Conservation (phyloP, 2,113 vertebrate species). For the Oncorhynchus gorbuscha region DNA sequence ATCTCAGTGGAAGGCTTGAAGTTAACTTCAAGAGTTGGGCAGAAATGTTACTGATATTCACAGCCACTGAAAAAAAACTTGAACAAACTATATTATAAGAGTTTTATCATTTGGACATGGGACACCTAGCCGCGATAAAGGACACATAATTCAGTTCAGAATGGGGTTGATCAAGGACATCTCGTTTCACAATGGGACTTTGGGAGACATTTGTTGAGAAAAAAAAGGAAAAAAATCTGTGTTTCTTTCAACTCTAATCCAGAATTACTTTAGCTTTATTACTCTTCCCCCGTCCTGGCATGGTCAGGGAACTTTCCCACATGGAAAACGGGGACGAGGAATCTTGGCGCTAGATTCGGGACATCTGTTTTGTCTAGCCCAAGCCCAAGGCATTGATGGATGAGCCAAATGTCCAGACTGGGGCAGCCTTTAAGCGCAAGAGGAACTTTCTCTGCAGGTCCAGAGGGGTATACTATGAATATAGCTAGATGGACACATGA, state of each 20-base stretch:
- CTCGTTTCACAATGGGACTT: conserved; percentile 49
- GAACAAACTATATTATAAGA: neutral
- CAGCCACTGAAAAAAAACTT: neutral
- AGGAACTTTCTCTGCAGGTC: neutral
- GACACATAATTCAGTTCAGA: conserved; percentile 13
- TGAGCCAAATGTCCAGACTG: conserved; percentile 37
- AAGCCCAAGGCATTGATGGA: conserved; percentile 24
- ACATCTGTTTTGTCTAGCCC: conserved; percentile 72
- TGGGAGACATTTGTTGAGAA: conserved; percentile 41
- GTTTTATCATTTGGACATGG: neutral
- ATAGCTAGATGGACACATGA: too few species aligned
- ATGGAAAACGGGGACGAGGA: conserved; percentile 69
- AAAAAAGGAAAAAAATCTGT: conserved; percentile 46
- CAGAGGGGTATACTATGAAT: neutral
- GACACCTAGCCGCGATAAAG: neutral
- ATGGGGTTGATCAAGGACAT: conserved; percentile 47
- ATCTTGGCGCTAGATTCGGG: conserved; percentile 60
- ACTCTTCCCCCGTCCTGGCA: conserved; percentile 61
- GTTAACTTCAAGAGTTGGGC: too few species aligned
- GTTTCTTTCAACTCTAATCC: conserved; percentile 67
- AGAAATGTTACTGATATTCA: neutral
- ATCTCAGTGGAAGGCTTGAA: too few species aligned
- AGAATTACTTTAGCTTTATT: conserved; percentile 53
- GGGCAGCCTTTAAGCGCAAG: conserved; percentile 18
- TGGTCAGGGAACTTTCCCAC: conserved; percentile 66